A percentile compares a stretch with the other conserved stretches of the same genome.
Evolutionary conservation across 2,888 invertebrate species (phyloP).

Genomic region (Heliconius ismenius): DNA sequence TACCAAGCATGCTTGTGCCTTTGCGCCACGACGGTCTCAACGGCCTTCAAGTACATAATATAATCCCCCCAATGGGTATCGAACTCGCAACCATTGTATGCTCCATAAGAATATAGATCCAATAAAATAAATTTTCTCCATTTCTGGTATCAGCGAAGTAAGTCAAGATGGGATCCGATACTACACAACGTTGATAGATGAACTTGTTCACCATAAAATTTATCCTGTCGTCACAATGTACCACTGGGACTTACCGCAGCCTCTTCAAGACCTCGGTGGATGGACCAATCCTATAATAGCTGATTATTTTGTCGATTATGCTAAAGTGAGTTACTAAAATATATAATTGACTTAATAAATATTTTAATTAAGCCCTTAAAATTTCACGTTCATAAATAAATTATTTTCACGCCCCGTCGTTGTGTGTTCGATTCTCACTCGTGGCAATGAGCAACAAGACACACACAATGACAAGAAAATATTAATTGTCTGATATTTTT

Average conservation of each 20-base stretch:
- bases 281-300: constrained; percentile 84
- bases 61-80: too few species aligned
- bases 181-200: constrained; percentile 83
- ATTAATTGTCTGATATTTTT: too few species aligned
- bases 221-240: constrained; percentile 84
- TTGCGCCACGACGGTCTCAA: too few species aligned
- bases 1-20: too few species aligned
- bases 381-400: too few species aligned
- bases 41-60: too few species aligned
- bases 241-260: constrained; percentile 85
- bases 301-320: constrained; percentile 83
- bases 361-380: too few species aligned
- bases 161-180: constrained; percentile 76
- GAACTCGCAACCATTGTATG: neutral
- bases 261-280: constrained; percentile 83
- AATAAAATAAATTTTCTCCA: neutral
- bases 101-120: neutral
- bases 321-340: constrained; percentile 60
- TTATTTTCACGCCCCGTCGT: too few species aligned
- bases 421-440: neutral
- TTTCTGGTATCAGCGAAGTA: constrained; percentile 51
- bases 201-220: constrained; percentile 79
- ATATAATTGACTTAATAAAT: too few species aligned
- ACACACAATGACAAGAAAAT: too few species aligned
- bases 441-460: neutral